Conservation (phyloP, 2,888 invertebrate genomes). For the Scaptomyza caliginosa region DNA sequence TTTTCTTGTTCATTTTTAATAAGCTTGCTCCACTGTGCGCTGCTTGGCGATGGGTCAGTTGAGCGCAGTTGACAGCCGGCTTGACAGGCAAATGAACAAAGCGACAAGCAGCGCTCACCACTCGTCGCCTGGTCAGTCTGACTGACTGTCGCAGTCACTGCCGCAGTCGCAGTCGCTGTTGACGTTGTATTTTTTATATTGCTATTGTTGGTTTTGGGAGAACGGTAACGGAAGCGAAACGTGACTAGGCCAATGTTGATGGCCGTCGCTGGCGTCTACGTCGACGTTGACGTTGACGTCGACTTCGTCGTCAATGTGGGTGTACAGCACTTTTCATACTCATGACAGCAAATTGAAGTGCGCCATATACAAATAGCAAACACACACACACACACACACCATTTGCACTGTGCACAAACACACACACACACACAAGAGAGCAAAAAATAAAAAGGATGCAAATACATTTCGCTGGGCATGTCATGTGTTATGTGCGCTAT, state of each 20-base stretch:
- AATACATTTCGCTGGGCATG: constrained; percentile 6
- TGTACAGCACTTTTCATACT: constrained; percentile 44
- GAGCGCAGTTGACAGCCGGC: constrained; percentile 14
- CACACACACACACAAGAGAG: neutral
- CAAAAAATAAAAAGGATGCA: constrained; percentile 17
- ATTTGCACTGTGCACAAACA: constrained; percentile 2
- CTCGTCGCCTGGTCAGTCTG: neutral
- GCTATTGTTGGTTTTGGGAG: neutral
- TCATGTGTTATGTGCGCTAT: constrained; percentile 20
- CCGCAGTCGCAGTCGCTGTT: neutral
- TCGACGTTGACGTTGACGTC: constrained; percentile 11
- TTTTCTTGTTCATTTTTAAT: neutral
- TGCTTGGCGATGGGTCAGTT: constrained; percentile 13
- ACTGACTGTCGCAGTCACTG: neutral
- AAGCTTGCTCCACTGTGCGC: constrained; percentile 8
- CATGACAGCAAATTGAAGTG: constrained; percentile 61
- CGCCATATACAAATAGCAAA: constrained; percentile 30
- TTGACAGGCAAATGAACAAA: constrained; percentile 42
- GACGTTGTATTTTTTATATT: neutral
- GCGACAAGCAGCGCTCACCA: neutral
- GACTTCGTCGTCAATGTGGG: constrained; percentile 30
- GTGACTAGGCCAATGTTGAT: constrained; percentile 65
- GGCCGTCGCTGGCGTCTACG: constrained; percentile 1
- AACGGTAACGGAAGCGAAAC: constrained; percentile 31
- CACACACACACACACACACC: constrained; percentile 7